Percentiles rank a stretch among this genome's conserved stretches.
Conservation (phyloP, 1,140 invertebrate genomes). For the Drosophila sp. region DNA sequence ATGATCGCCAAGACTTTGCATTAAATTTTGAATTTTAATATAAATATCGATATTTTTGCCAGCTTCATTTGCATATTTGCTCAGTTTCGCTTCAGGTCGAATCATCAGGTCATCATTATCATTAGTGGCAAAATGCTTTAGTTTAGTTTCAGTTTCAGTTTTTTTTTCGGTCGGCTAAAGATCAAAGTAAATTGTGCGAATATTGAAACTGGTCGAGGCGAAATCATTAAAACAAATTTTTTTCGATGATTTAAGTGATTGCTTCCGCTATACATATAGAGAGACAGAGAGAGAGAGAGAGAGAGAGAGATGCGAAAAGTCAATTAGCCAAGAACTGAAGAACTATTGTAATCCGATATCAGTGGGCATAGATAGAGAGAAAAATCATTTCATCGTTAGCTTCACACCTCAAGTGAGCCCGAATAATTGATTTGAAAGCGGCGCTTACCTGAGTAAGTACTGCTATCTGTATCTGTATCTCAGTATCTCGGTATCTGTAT, state of each 20-base stretch:
- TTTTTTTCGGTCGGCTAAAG: not conserved
- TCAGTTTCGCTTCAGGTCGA: not conserved
- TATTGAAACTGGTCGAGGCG: constrained; percentile 37
- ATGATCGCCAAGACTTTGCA: too few species aligned
- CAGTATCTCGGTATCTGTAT: constrained; percentile 42
- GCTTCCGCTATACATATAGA: constrained; percentile 42
- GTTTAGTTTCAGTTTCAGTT: constrained; percentile 41
- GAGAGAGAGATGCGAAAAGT: constrained; percentile 16
- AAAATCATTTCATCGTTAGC: constrained; percentile 60
- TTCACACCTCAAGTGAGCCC: constrained; percentile 68
- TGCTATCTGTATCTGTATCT: constrained; percentile 10
- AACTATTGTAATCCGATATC: constrained; percentile 9
- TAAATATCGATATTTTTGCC: too few species aligned
- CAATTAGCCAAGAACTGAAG: constrained; percentile 20
- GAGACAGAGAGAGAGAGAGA: constrained; percentile 2
- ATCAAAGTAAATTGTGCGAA: constrained; percentile 32
- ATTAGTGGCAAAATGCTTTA: constrained; percentile 24
- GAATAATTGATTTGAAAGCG: constrained; percentile 66
- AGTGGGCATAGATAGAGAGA: not conserved
- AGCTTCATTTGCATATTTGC: constrained; percentile 2
- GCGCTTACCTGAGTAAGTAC: constrained; percentile 48
- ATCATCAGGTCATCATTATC: constrained; percentile 34
- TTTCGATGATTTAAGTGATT: constrained; percentile 47
- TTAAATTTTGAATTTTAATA: too few species aligned
- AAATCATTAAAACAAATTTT: constrained; percentile 35